phyloP scores from a whole-genome alignment of 37 sponge, comb jelly and placozoan genomes.

The Oscarella lobularis region DNA sequence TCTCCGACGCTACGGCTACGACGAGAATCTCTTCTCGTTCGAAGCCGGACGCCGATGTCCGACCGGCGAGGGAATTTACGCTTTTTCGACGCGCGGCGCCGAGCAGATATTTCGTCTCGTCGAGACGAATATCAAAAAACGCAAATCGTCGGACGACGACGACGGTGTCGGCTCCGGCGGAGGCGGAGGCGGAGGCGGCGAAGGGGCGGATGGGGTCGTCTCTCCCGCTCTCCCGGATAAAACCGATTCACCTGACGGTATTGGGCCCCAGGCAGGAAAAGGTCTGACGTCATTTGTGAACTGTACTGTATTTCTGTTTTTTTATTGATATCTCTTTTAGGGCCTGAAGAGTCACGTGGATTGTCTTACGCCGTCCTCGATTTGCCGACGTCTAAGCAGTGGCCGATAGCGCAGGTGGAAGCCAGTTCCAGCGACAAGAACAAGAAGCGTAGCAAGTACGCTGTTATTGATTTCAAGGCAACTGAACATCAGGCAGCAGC shows the following conservation, averaged over 20 bases:
- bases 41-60: constrained; percentile 25
- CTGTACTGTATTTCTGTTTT: no score
- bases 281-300: no score
- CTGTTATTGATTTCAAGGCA: background rate
- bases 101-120: constrained; percentile 15
- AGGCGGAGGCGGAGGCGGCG: no score
- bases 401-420: background rate
- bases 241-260: no score
- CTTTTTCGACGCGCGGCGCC: constrained; percentile 9
- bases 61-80: constrained; percentile 15
- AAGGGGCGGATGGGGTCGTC: no score
- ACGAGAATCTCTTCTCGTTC: constrained; percentile 19
- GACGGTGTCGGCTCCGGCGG: no score
- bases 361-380: background rate
- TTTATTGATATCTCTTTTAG: no score
- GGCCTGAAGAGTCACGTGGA: no score
- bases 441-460: background rate
- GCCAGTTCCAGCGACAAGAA: no score
- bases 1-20: constrained; percentile 20
- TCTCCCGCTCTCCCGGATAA: no score
- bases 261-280: no score
- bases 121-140: constrained; percentile 4
- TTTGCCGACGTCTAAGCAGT: background rate
- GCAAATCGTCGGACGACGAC: background rate
- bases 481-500: background rate